Percentiles rank a stretch among this genome's conserved stretches.
These are phyloP conservation scores for Melanotaenia pygmaea DNA, from an alignment of 2,797 vertebrate genomes.

Conservation along the genomic window DNA sequence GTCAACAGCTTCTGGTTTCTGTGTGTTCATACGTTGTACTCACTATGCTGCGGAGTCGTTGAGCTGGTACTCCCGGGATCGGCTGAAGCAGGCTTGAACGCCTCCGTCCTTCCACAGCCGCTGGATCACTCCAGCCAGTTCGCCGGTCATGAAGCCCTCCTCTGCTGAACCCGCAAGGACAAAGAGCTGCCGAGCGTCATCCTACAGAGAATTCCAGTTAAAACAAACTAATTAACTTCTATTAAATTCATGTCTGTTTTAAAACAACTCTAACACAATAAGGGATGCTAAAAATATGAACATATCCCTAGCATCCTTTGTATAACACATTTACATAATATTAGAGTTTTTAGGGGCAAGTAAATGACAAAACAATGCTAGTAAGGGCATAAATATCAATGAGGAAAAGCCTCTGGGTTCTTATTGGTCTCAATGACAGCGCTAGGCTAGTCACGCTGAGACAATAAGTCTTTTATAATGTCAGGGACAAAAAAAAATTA, in stretches of 20 bases:
- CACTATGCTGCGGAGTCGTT: constrained; percentile 99
- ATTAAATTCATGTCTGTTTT: not conserved
- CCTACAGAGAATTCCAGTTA: constrained; percentile 75
- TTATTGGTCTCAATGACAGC: constrained; percentile 33
- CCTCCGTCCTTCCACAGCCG: constrained; percentile 96
- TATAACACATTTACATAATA: too few relatives aligned
- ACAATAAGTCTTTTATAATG: constrained; percentile 30
- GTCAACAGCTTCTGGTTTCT: not conserved
- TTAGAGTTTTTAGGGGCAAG: constrained; percentile 2
- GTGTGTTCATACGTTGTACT: constrained; percentile 70
- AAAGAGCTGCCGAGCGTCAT: constrained; percentile 98
- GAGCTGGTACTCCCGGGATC: constrained; percentile 98
- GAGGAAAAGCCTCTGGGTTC: too few relatives aligned
- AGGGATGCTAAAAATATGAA: constrained; percentile 1
- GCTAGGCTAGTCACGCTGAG: constrained; percentile 39
- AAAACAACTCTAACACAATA: not conserved
- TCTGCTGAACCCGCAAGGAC: constrained; percentile 94
- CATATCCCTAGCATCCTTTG: too few relatives aligned
- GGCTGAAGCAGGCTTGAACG: constrained; percentile 94
- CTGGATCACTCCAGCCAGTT: constrained; percentile 94
- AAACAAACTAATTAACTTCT: not conserved
- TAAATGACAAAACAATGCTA: constrained; percentile 1
- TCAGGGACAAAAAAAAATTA: constrained; percentile 4
- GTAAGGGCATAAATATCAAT: constrained; percentile 19
- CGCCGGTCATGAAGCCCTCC: constrained; percentile 96